Evolutionary conservation across 1,140 invertebrate genomes (phyloP), one percentile per base, ranked within the genome.

Genomic region (Oncopodura yosiiana): DNA sequence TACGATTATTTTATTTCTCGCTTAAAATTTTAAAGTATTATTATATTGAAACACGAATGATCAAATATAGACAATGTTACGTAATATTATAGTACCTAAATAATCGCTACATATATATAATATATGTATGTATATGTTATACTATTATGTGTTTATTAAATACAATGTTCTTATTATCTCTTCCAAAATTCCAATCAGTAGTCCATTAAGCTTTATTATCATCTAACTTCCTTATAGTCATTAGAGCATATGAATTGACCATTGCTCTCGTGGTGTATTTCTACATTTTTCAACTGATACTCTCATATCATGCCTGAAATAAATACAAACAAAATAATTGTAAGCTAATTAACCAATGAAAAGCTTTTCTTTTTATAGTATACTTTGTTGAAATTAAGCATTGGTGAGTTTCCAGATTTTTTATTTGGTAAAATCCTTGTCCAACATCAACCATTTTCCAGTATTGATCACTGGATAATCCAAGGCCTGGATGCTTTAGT

Each of bases 181-280:
- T n/a, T n/a, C n/a, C n/a, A n/a, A n/a, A n/a, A n/a, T n/a, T n/a
- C n/a, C n/a, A n/a, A n/a, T n/a, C n/a, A n/a, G n/a, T n/a, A n/a
- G n/a, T n/a, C n/a, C n/a, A 26, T 16, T 16, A 44, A 27, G 6
- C 24, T 44, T 27, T 26, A 27, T 36, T 14, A 36, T 36, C 32
- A 11, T 36, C 12, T 36, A 27, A 44, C 42, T 27, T 44, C 29
- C 26, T 21, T 42, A 42, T 16, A 43, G 26, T 41, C 19, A 44
- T 38, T 49, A 49, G 21, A 49, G 19, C 3, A 4, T 18, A 30
- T 37, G 46, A 14, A 49, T 38, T 23, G 36, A n/a, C 46, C 46
- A 49, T 9, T 49, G 46, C 23, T 49, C 18, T 36, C 38, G 36
- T 18, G 46, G 46, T 9, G 34, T 24, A 26, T 49, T 49, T 4